Evolutionary conservation across 2,113 vertebrate genomes (phyloP).

Genomic region (Hypocryptadius cinnamomeus): DNA sequence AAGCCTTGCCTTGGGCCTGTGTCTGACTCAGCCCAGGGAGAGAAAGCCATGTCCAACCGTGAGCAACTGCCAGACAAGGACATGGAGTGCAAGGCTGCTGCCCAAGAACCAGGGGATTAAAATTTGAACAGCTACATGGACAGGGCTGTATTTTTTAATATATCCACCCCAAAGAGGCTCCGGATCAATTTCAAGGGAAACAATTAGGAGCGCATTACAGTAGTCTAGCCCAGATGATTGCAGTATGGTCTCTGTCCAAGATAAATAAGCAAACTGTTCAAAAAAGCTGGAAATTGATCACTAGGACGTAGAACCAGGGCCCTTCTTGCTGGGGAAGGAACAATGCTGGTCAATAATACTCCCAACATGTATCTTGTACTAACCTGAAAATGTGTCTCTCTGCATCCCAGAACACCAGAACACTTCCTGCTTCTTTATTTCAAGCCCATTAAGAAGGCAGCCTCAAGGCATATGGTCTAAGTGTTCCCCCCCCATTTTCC

Average conservation of each 20-base stretch:
- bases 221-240: conserved; percentile 22
- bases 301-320: neutral
- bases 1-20: conserved; percentile 42
- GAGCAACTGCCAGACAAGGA: conserved; percentile 43
- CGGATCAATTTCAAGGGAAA: conserved; percentile 43
- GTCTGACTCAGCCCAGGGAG: conserved; percentile 34
- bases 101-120: conserved; percentile 20
- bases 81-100: neutral
- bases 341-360: neutral
- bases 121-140: conserved; percentile 3
- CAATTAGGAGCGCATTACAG: conserved; percentile 33
- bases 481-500: neutral
- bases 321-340: neutral
- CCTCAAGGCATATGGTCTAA: neutral
- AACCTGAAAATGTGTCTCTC: neutral
- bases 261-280: conserved; percentile 23
- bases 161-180: conserved; percentile 25
- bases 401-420: neutral
- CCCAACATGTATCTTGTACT: neutral
- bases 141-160: neutral
- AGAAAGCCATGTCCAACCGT: conserved; percentile 14
- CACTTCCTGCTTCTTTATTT: neutral
- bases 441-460: neutral
- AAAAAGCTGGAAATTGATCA: neutral
- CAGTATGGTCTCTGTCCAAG: neutral